Evolutionary conservation across 2,888 invertebrate species (phyloP).

Genomic region (Agrenia bidenticulata): DNA sequence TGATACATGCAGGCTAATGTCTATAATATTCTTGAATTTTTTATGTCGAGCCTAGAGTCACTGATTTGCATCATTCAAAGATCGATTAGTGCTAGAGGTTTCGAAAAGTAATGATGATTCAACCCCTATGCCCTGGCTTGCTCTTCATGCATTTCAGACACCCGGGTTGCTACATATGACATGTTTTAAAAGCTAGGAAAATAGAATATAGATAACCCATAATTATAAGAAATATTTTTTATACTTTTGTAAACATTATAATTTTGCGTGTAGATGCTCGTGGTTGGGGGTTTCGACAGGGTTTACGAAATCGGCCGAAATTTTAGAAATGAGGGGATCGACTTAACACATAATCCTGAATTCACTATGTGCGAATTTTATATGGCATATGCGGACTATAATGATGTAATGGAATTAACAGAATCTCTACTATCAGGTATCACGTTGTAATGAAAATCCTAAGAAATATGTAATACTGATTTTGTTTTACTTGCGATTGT

Average conservation of each 20-base stretch:
- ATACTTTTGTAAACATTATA: not conserved
- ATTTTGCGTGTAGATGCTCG: slow-evolving; percentile 71
- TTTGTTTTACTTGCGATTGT: too few species aligned
- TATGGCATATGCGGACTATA: slow-evolving; percentile 99
- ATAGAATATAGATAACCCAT: too few species aligned
- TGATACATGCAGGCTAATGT: too few species aligned
- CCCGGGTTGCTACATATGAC: not conserved
- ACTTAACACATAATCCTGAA: slow-evolving; percentile 98
- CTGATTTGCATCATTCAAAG: not conserved
- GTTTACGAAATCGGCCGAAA: slow-evolving; percentile 89
- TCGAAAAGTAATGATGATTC: not conserved
- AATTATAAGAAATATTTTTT: too few species aligned
- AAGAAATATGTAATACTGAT: not conserved
- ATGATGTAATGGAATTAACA: slow-evolving; percentile 89
- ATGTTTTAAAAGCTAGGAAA: too few species aligned
- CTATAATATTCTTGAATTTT: too few species aligned
- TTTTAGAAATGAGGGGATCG: slow-evolving; percentile 98
- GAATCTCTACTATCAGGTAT: slow-evolving; percentile 82
- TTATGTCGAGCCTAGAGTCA: not conserved
- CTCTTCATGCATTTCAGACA: slow-evolving; percentile 1
- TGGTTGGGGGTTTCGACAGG: slow-evolving; percentile 95
- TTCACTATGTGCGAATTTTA: slow-evolving; percentile 99
- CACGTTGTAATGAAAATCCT: slow-evolving; percentile 17
- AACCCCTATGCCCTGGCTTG: slow-evolving; percentile 2
- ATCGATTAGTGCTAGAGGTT: slow-evolving; percentile 1